Conservation (phyloP, 2,113 vertebrate species). For the Austrofundulus limnaeus region DNA sequence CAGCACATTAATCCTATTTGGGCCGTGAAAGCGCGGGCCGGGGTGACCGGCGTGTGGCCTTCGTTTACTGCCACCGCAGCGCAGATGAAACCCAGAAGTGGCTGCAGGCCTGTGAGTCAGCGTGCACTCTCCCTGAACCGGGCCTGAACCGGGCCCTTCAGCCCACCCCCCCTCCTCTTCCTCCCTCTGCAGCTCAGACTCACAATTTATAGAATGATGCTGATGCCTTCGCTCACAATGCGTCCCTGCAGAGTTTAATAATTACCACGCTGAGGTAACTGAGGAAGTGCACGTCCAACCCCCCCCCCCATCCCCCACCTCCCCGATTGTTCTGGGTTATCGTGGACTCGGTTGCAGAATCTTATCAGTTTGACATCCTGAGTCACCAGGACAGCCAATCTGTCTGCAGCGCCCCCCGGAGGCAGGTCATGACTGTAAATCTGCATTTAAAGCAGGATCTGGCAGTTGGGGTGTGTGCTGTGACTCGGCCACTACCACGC, state of each 20-base stretch:
- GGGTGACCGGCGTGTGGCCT: slow-evolving; percentile 86
- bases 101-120: slow-evolving; percentile 83
- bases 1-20: slow-evolving; percentile 99
- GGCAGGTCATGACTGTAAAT: slow-evolving; percentile 42
- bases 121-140: slow-evolving; percentile 97
- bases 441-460: slow-evolving; percentile 20
- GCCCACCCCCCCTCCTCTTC: slow-evolving; percentile 26
- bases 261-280: slow-evolving; percentile 87
- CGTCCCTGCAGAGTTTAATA: slow-evolving; percentile 78
- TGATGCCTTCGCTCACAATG: slow-evolving; percentile 86
- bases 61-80: slow-evolving; percentile 92
- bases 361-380: slow-evolving; percentile 73
- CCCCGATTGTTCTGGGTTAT: slow-evolving; percentile 62
- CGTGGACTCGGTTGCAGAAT: slow-evolving; percentile 58
- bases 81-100: slow-evolving; percentile 92
- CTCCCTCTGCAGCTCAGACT: slow-evolving; percentile 50
- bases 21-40: slow-evolving; percentile 95
- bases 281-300: slow-evolving; percentile 73
- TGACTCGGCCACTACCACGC: no score
- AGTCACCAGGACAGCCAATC: slow-evolving; percentile 66
- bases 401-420: slow-evolving; percentile 57
- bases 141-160: slow-evolving; percentile 93
- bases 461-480: no score
- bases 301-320: slow-evolving; percentile 27
- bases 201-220: slow-evolving; percentile 89